Percentiles rank a stretch among this genome's conserved stretches.
Conservation (phyloP, 2,888 invertebrate genomes). For the Acanthoscelides obtectus region DNA sequence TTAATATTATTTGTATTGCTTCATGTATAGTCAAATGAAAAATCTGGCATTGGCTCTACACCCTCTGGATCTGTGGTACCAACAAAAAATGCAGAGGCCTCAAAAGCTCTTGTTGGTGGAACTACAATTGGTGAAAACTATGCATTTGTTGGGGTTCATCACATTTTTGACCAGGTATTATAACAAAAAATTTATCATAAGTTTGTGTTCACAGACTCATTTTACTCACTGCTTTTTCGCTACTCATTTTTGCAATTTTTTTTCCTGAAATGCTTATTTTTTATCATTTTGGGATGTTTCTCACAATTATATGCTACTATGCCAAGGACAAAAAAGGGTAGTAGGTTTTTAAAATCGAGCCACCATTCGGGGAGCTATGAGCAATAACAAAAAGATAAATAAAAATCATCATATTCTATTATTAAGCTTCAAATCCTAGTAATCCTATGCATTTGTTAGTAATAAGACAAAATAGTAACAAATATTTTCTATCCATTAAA, state of each 20-base stretch:
- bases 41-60: neutral
- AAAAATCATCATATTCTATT: too few species aligned
- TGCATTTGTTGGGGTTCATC: slow-evolving; percentile 82
- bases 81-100: slow-evolving; percentile 56
- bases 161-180: slow-evolving; percentile 78
- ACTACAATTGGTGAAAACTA: slow-evolving; percentile 73
- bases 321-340: too few species aligned
- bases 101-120: slow-evolving; percentile 58
- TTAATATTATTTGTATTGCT: neutral
- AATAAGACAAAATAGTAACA: too few species aligned
- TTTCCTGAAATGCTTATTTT: too few species aligned
- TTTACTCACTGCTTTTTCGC: neutral
- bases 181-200: neutral
- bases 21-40: neutral
- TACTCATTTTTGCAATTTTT: neutral
- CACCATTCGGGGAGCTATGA: too few species aligned
- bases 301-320: too few species aligned
- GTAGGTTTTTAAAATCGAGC: too few species aligned
- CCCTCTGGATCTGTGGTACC: slow-evolving; percentile 47
- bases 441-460: too few species aligned
- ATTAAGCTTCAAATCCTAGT: too few species aligned
- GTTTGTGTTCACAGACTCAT: neutral
- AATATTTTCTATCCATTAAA: too few species aligned
- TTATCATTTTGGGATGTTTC: too few species aligned
- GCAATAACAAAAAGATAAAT: too few species aligned